Evolutionary conservation across 2,797 vertebrate genomes (phyloP).

Genomic region (Oryzias dopingdopingensis): DNA sequence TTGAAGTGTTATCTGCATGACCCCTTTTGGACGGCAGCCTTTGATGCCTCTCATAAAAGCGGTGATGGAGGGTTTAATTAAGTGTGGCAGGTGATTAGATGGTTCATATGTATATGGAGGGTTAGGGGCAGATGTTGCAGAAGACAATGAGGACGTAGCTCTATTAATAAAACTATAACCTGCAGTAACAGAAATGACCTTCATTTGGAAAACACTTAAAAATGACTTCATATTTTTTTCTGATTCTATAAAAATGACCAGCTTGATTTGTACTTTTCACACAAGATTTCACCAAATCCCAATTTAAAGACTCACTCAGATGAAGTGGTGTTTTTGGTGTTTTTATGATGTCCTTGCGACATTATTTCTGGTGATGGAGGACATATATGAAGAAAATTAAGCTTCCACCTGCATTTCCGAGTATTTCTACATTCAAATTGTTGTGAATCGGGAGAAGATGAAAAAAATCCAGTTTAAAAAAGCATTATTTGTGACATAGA

Average conservation of each 20-base stretch:
- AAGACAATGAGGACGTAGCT: conserved; percentile 77
- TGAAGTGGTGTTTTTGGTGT: too few species aligned
- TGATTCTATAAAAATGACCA: conserved; percentile 76
- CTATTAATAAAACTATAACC: conserved; percentile 82
- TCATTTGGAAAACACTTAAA: conserved; percentile 61
- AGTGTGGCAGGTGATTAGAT: conserved; percentile 91
- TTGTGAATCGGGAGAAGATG: too few species aligned
- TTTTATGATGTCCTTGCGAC: too few species aligned
- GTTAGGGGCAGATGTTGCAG: conserved; percentile 87
- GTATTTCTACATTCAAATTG: too few species aligned
- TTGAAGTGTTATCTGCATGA: conserved; percentile 85
- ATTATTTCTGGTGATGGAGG: too few species aligned
- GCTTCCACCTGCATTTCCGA: too few species aligned
- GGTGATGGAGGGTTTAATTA: conserved; percentile 89
- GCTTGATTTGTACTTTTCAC: conserved; percentile 58
- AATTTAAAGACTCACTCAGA: too few species aligned
- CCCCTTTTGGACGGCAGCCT: conserved; percentile 69
- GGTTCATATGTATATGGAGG: conserved; percentile 79
- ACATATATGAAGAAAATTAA: too few species aligned
- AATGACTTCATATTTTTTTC: conserved; percentile 89
- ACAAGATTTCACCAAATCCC: too few species aligned
- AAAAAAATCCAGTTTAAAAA: too few species aligned
- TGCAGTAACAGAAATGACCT: conserved; percentile 58
- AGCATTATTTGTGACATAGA: too few species aligned
- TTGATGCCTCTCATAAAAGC: conserved; percentile 81